Percentiles rank a stretch among this genome's conserved stretches.
Conservation (phyloP, 2,797 vertebrate genomes). For the Borostomias antarcticus region DNA sequence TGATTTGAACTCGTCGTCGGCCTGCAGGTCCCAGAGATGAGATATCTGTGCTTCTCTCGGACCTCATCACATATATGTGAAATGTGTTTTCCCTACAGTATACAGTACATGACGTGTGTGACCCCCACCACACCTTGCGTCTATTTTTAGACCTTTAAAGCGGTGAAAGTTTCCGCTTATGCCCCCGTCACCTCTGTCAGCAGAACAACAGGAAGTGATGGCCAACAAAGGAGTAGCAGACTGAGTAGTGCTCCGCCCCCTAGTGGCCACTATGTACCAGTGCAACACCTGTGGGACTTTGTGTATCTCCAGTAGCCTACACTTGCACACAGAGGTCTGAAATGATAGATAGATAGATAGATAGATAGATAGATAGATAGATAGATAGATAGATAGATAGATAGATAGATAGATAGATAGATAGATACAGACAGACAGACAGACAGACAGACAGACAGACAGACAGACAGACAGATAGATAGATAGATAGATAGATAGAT, state of each 20-base stretch:
- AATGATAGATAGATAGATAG: too few relatives aligned
- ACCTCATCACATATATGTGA: neutral
- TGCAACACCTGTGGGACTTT: conserved; percentile 36
- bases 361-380: too few relatives aligned
- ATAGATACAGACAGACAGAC: too few relatives aligned
- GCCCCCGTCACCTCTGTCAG: conserved; percentile 64
- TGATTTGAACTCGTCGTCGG: neutral
- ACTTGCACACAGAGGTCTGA: neutral
- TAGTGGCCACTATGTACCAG: conserved; percentile 52
- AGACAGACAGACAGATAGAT: too few relatives aligned
- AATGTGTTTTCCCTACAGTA: neutral
- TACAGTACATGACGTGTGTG: conserved; percentile 5
- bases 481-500: too few relatives aligned
- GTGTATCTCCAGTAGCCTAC: neutral
- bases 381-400: too few relatives aligned
- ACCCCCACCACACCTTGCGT: conserved; percentile 43
- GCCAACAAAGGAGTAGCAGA: conserved; percentile 33
- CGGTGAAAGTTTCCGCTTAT: conserved; percentile 84
- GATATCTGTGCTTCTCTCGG: neutral
- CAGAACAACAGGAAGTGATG: conserved; percentile 79
- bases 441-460: too few relatives aligned
- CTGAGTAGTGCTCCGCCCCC: conserved; percentile 56
- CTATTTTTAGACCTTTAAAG: conserved; percentile 82
- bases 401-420: too few relatives aligned
- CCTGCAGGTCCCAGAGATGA: neutral